Evolutionary conservation across 2,113 vertebrate species (phyloP).

Genomic region (Pollachius pollachius): DNA sequence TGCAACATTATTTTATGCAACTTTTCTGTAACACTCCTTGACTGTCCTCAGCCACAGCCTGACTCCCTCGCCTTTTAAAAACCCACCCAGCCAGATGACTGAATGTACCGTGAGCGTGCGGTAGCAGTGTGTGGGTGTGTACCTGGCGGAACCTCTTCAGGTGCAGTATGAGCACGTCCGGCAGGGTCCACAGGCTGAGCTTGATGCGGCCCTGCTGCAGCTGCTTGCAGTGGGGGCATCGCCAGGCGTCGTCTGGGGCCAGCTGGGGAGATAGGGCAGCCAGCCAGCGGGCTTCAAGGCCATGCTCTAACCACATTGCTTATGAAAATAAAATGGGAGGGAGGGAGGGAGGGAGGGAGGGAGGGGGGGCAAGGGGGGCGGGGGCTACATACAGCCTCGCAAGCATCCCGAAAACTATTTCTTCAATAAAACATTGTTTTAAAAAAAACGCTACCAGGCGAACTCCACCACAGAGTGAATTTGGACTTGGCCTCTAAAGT

Average conservation of each 20-base stretch:
- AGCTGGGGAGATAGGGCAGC: constrained; percentile 73
- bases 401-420: constrained; percentile 21
- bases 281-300: constrained; percentile 34
- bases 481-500: constrained; percentile 24
- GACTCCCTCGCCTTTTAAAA: no score
- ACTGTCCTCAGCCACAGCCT: no score
- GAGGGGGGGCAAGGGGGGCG: no score
- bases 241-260: constrained; percentile 95
- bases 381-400: no score
- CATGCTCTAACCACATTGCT: constrained; percentile 37
- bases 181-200: constrained; percentile 94
- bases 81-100: no score
- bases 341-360: no score
- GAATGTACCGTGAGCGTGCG: no score
- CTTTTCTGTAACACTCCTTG: no score
- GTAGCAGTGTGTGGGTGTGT: constrained; percentile 6
- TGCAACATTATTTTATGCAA: no score
- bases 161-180: constrained; percentile 95
- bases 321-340: not conserved
- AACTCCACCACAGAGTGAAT: constrained; percentile 41
- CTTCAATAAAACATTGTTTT: constrained; percentile 3
- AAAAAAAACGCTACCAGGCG: constrained; percentile 16
- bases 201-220: constrained; percentile 97
- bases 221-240: constrained; percentile 97
- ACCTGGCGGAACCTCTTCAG: constrained; percentile 97